These are phyloP conservation scores for Dascillus cervinus DNA, from an alignment of 2,888 invertebrate species.

Conservation along the genomic window DNA sequence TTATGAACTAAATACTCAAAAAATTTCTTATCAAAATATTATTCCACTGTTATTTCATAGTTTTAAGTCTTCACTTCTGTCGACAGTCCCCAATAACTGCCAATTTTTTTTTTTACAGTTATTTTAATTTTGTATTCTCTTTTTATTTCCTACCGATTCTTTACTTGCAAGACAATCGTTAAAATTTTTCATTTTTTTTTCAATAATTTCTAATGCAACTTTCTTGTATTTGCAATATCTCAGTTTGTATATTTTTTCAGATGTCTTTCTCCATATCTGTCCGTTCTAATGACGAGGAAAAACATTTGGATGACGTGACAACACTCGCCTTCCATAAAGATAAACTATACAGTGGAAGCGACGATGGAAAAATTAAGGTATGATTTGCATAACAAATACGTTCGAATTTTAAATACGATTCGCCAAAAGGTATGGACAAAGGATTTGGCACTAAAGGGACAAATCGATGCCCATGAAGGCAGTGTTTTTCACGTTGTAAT, in stretches of 20 bases:
- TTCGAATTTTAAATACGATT: not conserved
- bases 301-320: constrained; percentile 43
- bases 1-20: too few relatives aligned
- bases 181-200: too few relatives aligned
- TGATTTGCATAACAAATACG: not conserved
- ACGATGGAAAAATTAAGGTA: constrained; percentile 48
- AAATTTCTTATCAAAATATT: too few relatives aligned
- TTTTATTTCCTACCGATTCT: too few relatives aligned
- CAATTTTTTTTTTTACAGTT: too few relatives aligned
- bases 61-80: too few relatives aligned
- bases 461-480: constrained; percentile 51
- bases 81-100: too few relatives aligned
- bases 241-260: constrained; percentile 6
- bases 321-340: constrained; percentile 38
- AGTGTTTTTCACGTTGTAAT: constrained; percentile 55
- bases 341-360: constrained; percentile 44
- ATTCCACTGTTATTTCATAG: too few relatives aligned
- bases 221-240: too few relatives aligned
- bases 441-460: constrained; percentile 39
- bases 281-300: constrained; percentile 37
- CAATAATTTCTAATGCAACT: too few relatives aligned
- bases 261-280: constrained; percentile 34
- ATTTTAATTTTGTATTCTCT: too few relatives aligned
- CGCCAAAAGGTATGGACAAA: constrained; percentile 33
- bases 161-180: too few relatives aligned